Evolutionary conservation across 2,888 invertebrate species (phyloP).

Genomic region (Arctia plantaginis): DNA sequence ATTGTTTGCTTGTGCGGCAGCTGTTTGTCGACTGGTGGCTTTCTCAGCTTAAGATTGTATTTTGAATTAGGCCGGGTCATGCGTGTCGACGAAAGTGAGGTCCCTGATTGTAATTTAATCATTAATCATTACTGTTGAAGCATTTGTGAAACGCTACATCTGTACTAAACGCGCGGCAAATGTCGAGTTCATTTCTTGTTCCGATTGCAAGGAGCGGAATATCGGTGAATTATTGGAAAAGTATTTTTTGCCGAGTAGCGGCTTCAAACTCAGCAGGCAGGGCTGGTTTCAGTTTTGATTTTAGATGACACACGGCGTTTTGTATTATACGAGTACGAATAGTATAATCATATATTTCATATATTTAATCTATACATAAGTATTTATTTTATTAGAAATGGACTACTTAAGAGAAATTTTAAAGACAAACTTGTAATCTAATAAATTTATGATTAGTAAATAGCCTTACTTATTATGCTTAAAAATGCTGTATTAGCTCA

Average conservation of each 20-base stretch:
- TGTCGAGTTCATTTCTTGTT: slow-evolving; percentile 34
- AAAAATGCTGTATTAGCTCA: no score
- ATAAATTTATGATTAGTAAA: no score
- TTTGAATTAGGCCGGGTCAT: slow-evolving; percentile 53
- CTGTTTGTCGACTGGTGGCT: slow-evolving; percentile 48
- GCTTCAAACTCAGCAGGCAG: neutral
- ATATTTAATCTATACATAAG: neutral
- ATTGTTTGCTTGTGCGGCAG: slow-evolving; percentile 44
- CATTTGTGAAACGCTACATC: slow-evolving; percentile 43
- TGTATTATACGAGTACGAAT: neutral
- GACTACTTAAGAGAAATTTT: neutral
- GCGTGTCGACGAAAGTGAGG: slow-evolving; percentile 46
- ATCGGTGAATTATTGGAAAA: slow-evolving; percentile 17
- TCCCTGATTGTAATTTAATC: slow-evolving; percentile 54
- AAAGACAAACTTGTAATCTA: no score
- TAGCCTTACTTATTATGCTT: no score
- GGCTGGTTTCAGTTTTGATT: neutral
- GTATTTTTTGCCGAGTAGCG: neutral
- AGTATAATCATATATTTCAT: no score
- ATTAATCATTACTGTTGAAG: slow-evolving; percentile 52
- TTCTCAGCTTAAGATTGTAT: slow-evolving; percentile 57
- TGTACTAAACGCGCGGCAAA: slow-evolving; percentile 42
- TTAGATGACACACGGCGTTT: neutral
- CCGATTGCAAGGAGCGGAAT: slow-evolving; percentile 26
- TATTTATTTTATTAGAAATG: neutral